These are phyloP conservation scores for Callipepla californica DNA, from an alignment of 2,113 vertebrate genomes.

Conservation along the genomic window DNA sequence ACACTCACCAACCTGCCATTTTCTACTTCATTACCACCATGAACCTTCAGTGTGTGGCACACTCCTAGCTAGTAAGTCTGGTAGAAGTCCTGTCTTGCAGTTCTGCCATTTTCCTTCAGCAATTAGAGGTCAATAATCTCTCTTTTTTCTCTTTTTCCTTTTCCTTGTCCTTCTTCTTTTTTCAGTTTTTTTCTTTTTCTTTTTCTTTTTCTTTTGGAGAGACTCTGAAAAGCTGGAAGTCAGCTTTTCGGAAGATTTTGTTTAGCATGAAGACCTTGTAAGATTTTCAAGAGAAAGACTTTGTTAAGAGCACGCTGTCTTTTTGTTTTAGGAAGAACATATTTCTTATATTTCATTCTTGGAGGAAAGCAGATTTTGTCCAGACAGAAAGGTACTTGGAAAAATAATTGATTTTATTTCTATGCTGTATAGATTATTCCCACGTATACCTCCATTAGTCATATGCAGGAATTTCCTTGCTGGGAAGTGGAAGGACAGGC, in stretches of 20 bases:
- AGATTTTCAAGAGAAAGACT: neutral
- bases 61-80: fast-evolving
- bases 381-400: conserved; percentile 17
- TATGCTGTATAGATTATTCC: conserved; percentile 60
- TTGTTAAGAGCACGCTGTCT: neutral
- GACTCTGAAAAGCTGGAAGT: neutral
- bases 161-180: no score
- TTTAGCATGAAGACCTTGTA: neutral
- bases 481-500: conserved; percentile 1
- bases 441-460: conserved; percentile 23
- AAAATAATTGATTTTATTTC: conserved; percentile 54
- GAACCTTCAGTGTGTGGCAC: fast-evolving
- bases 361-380: neutral
- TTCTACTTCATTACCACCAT: neutral
- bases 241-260: neutral
- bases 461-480: conserved; percentile 59
- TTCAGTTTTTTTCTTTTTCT: no score
- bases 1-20: neutral
- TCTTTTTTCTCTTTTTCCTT: neutral
- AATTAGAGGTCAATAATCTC: neutral
- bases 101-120: neutral
- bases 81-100: neutral
- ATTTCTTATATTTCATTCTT: conserved; percentile 18
- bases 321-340: neutral
- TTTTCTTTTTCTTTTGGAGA: neutral